These are phyloP conservation scores for Chanos chanos DNA, from an alignment of 2,797 vertebrate genomes.

Conservation along the genomic window DNA sequence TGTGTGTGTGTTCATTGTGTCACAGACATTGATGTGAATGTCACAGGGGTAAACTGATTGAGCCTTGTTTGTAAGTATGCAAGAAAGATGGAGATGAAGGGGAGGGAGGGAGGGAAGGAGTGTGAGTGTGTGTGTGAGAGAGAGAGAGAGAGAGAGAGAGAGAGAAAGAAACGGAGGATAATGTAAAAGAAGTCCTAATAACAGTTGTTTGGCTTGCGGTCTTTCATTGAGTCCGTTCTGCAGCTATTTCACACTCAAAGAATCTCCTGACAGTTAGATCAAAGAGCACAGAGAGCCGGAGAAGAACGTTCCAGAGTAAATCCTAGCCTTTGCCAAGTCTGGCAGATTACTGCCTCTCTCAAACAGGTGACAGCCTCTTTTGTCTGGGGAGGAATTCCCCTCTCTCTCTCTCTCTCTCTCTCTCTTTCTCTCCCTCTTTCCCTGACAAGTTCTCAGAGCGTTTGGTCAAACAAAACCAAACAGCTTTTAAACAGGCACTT, in stretches of 20 bases:
- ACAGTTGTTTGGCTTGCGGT: conserved; percentile 65
- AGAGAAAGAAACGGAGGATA: conserved; percentile 45
- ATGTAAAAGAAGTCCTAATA: conserved; percentile 58
- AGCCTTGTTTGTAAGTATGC: no score
- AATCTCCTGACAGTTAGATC: conserved; percentile 69
- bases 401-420: not conserved
- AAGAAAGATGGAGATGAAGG: conserved; percentile 11
- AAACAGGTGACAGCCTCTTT: conserved; percentile 56
- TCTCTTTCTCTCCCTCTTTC: no score
- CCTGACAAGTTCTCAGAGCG: no score
- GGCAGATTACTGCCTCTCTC: conserved; percentile 15
- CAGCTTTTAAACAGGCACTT: conserved; percentile 58
- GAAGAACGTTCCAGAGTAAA: not conserved
- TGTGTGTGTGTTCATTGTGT: not conserved
- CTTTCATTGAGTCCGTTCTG: conserved; percentile 73
- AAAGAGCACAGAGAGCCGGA: conserved; percentile 57
- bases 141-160: conserved; percentile 35
- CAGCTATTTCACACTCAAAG: conserved; percentile 72
- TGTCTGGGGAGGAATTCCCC: conserved; percentile 46
- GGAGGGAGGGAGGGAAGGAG: not conserved
- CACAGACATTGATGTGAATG: no score
- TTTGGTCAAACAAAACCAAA: conserved; percentile 33
- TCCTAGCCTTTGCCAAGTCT: conserved; percentile 1
- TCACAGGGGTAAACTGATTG: not conserved
- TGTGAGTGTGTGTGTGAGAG: conserved; percentile 43